Conservation (phyloP, 2,888 invertebrate genomes). For the Drosophila algonquin region DNA sequence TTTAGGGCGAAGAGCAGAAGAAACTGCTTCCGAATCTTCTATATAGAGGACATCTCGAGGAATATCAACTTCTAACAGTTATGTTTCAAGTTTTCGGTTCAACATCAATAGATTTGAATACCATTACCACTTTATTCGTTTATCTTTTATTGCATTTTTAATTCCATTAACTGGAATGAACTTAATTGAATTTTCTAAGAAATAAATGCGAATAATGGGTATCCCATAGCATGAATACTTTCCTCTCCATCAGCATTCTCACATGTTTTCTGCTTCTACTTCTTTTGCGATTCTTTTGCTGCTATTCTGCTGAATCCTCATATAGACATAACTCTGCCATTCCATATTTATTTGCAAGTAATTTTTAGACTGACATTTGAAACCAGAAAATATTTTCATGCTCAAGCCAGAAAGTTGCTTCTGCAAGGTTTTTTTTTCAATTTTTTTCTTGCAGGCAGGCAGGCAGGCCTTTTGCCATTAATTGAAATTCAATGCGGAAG, state of each 20-base stretch:
- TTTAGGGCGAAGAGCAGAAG: too few relatives aligned
- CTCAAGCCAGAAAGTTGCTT: conserved; percentile 29
- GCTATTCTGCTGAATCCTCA: conserved; percentile 33
- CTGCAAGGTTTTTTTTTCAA: conserved; percentile 33
- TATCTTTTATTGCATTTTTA: too few relatives aligned
- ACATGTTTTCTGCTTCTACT: background rate
- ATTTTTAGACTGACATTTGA: conserved; percentile 65
- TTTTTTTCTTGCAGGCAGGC: background rate
- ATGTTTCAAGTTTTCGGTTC: too few relatives aligned
- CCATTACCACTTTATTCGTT: too few relatives aligned
- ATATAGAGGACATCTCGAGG: too few relatives aligned
- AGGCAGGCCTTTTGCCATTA: conserved; percentile 48
- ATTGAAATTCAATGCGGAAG: conserved; percentile 81
- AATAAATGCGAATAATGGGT: background rate
- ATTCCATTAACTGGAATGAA: too few relatives aligned
- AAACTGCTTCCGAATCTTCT: too few relatives aligned
- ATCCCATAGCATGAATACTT: background rate
- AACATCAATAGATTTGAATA: too few relatives aligned
- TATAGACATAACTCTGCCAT: conserved; percentile 38
- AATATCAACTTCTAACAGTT: too few relatives aligned
- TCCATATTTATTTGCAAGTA: conserved; percentile 32
- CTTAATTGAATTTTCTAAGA: background rate
- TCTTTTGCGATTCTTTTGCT: conserved; percentile 23
- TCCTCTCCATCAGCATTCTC: background rate
- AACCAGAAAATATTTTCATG: conserved; percentile 62